Evolutionary conservation across 2,888 invertebrate genomes (phyloP).

Genomic region (Lycia hirtaria): DNA sequence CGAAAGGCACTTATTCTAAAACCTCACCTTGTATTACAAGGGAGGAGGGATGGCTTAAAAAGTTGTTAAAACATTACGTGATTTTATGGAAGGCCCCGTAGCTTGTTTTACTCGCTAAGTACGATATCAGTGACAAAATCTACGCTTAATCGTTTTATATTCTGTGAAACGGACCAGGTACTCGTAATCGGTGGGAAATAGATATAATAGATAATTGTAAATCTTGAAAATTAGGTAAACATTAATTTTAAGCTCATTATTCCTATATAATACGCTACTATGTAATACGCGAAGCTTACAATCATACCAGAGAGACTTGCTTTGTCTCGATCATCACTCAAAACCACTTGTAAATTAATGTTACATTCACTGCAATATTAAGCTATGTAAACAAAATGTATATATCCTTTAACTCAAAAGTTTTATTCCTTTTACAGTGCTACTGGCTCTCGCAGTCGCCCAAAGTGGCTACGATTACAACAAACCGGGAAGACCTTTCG

Average conservation of each 20-base stretch:
- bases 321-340: too few species aligned
- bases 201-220: background rate
- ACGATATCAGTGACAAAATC: background rate
- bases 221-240: too few species aligned
- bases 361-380: too few species aligned
- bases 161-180: background rate
- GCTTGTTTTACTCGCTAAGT: constrained; percentile 19
- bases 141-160: background rate
- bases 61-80: too few species aligned
- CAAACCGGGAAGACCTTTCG: constrained; percentile 87
- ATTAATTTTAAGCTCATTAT: too few species aligned
- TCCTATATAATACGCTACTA: too few species aligned
- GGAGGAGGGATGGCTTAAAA: too few species aligned
- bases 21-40: too few species aligned
- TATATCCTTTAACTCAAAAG: background rate
- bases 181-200: background rate
- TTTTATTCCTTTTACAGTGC: constrained; percentile 62
- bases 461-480: constrained; percentile 92
- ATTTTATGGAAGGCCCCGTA: too few species aligned
- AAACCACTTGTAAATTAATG: too few species aligned
- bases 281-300: background rate
- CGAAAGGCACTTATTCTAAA: too few species aligned
- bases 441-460: constrained; percentile 68
- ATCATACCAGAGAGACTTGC: background rate
- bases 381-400: too few species aligned